A percentile compares a stretch with the other conserved stretches of the same genome.
Evolutionary conservation across 2,113 vertebrate species (phyloP).

Genomic region (Cyrtonyx montezumae): DNA sequence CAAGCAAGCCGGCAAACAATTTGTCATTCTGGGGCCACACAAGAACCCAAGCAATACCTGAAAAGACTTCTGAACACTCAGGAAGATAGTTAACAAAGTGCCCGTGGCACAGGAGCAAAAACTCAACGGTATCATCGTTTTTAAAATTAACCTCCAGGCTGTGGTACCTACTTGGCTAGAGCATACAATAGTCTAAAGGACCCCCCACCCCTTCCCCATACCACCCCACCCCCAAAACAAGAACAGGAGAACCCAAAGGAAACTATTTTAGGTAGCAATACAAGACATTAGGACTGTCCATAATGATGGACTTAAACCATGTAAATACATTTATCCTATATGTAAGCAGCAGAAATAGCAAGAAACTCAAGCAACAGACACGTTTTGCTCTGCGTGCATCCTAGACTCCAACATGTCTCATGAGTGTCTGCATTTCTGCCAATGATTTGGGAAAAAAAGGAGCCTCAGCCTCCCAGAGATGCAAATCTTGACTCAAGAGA

Average conservation of each 20-base stretch:
- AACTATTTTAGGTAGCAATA: conserved; percentile 27
- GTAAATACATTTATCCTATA: conserved; percentile 49
- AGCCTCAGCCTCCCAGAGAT: neutral
- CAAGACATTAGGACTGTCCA: conserved; percentile 36
- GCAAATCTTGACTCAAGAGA: neutral
- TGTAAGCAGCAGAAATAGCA: conserved; percentile 28
- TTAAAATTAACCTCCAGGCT: conserved; percentile 23
- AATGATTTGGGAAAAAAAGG: neutral
- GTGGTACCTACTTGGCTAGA: conserved; percentile 31
- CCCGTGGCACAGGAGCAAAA: neutral
- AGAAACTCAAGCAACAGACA: neutral
- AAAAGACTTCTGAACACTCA: neutral
- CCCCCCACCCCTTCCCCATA: neutral
- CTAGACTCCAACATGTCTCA: neutral
- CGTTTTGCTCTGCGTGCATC: neutral
- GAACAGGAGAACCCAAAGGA: neutral
- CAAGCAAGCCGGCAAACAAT: neutral
- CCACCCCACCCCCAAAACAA: neutral
- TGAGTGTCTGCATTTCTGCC: conserved; percentile 36
- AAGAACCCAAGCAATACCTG: neutral
- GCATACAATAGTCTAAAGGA: neutral
- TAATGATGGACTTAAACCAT: conserved; percentile 14
- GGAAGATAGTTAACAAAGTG: neutral
- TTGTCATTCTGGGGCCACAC: neutral
- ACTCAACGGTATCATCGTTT: neutral